These are phyloP conservation scores for Eupelmus urozonus DNA, from an alignment of 2,888 invertebrate species.

Conservation along the genomic window DNA sequence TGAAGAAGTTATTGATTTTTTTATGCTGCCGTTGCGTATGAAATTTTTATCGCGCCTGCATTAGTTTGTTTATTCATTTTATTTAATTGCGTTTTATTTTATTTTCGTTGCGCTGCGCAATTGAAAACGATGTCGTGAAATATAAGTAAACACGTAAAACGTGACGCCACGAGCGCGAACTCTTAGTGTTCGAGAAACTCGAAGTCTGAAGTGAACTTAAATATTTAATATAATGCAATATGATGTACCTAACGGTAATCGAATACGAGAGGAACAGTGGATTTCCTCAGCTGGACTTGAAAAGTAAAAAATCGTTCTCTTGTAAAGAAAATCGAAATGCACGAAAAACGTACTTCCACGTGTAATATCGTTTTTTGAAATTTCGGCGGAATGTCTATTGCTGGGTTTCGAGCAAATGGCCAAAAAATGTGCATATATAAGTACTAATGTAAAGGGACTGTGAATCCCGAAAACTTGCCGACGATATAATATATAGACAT, in stretches of 20 bases:
- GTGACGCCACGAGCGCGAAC: conserved; percentile 13
- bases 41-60: no score
- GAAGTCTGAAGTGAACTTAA: conserved; percentile 1
- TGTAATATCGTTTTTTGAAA: conserved; percentile 10
- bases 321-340: conserved; percentile 23
- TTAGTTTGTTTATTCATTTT: neutral
- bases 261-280: neutral
- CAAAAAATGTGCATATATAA: conserved; percentile 36
- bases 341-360: conserved; percentile 28
- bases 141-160: conserved; percentile 17
- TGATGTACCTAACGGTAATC: neutral
- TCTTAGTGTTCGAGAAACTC: conserved; percentile 23
- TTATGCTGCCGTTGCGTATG: no score
- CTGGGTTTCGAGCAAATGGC: conserved; percentile 39
- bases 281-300: conserved; percentile 16
- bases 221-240: neutral
- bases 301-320: conserved; percentile 9
- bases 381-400: conserved; percentile 37
- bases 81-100: neutral
- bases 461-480: conserved; percentile 5
- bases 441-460: conserved; percentile 5
- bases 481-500: no score
- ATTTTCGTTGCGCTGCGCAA: neutral
- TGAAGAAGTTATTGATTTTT: no score
- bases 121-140: neutral